Evolutionary conservation across 1,140 invertebrate genomes (phyloP).

Genomic region (Varroa destructor): DNA sequence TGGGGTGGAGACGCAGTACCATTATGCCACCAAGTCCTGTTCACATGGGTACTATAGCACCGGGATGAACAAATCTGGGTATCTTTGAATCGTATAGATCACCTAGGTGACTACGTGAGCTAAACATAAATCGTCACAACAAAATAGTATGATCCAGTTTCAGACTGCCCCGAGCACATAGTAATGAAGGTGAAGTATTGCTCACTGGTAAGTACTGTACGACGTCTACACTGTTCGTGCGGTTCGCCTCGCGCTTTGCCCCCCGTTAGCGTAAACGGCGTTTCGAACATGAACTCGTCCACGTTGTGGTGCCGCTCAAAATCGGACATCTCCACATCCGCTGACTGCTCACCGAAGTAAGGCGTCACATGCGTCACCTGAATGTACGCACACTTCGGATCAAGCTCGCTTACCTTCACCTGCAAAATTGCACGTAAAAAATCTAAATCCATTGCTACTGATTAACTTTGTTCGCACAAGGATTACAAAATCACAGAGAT

Average conservation of each 20-base stretch:
- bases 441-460: neutral
- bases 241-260: slow-evolving; percentile 56
- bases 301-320: slow-evolving; percentile 79
- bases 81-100: no score
- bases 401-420: slow-evolving; percentile 60
- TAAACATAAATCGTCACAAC: no score
- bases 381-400: slow-evolving; percentile 70
- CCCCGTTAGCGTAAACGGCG: slow-evolving; percentile 73
- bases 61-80: no score
- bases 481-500: slow-evolving; percentile 3
- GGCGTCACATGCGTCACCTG: slow-evolving; percentile 76
- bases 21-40: no score
- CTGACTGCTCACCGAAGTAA: slow-evolving; percentile 50
- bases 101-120: no score
- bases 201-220: slow-evolving; percentile 66
- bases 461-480: neutral
- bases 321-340: slow-evolving; percentile 46
- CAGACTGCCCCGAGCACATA: no score
- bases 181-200: no score
- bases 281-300: slow-evolving; percentile 75
- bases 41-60: no score
- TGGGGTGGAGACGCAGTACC: no score
- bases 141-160: no score
- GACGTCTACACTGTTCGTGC: slow-evolving; percentile 71
- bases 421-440: slow-evolving; percentile 39